A percentile compares a stretch with the other conserved stretches of the same genome.
Conservation (phyloP, 2,888 invertebrate genomes). For the Conus canariensis region DNA sequence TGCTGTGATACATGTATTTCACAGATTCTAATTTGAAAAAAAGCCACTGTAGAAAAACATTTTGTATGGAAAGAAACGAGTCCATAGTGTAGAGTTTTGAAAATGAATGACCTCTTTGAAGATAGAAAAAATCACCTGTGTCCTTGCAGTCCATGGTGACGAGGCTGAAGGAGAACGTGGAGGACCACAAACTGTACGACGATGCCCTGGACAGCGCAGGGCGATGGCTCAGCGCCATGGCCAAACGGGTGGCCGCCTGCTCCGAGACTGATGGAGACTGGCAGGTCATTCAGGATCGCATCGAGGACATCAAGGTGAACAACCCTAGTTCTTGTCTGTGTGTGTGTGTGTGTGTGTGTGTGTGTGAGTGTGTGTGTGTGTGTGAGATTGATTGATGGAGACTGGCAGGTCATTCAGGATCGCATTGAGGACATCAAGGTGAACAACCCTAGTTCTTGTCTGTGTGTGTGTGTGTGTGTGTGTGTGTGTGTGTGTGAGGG, state of each 20-base stretch:
- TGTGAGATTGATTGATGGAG: slow-evolving; percentile 82
- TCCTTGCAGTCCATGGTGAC: slow-evolving; percentile 84
- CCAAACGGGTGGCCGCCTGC: slow-evolving; percentile 90
- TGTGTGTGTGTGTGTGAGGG: too few relatives aligned
- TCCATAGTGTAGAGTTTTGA: too few relatives aligned
- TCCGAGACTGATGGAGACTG: slow-evolving; percentile 87
- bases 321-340: neutral
- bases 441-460: neutral
- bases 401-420: slow-evolving; percentile 85
- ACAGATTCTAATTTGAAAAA: too few relatives aligned
- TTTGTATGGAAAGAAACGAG: too few relatives aligned
- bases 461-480: neutral
- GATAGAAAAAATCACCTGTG: slow-evolving; percentile 86
- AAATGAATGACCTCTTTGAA: too few relatives aligned
- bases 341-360: neutral
- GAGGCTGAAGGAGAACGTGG: slow-evolving; percentile 85
- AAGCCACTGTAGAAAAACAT: too few relatives aligned
- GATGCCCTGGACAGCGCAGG: slow-evolving; percentile 95
- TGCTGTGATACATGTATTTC: too few relatives aligned
- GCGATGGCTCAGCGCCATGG: slow-evolving; percentile 90
- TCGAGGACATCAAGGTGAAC: slow-evolving; percentile 87
- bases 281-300: slow-evolving; percentile 86
- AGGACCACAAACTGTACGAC: slow-evolving; percentile 90
- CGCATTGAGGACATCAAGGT: slow-evolving; percentile 90
- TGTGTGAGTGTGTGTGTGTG: too few relatives aligned